These are phyloP conservation scores for Drepana falcataria DNA, from an alignment of 2,888 invertebrate genomes.

Conservation along the genomic window DNA sequence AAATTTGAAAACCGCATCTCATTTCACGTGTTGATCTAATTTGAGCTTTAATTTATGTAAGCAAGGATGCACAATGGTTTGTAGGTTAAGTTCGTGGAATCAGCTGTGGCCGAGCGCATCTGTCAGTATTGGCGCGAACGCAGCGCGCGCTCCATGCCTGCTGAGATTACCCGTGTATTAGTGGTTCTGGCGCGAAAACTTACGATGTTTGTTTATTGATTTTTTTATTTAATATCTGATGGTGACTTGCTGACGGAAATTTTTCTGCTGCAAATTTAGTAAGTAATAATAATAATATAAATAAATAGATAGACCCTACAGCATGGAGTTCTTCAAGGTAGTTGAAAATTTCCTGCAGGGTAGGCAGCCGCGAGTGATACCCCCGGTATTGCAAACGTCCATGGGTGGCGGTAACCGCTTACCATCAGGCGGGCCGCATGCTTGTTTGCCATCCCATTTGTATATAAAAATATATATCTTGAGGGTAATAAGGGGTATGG, in stretches of 20 bases:
- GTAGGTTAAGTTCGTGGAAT: conserved; percentile 26
- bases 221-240: background rate
- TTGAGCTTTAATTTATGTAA: background rate
- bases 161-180: conserved; percentile 33
- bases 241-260: background rate
- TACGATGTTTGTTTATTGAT: background rate
- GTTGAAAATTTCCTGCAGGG: no score
- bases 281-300: background rate
- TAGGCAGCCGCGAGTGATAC: no score
- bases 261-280: background rate
- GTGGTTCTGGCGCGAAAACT: conserved; percentile 1
- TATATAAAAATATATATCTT: no score
- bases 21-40: conserved; percentile 1
- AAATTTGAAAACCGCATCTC: no score
- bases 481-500: no score
- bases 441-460: no score
- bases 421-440: no score
- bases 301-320: no score
- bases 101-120: conserved; percentile 53
- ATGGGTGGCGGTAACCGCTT: no score
- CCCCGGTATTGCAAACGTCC: no score
- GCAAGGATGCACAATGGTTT: conserved; percentile 22
- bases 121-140: conserved; percentile 61
- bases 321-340: no score
- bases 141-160: conserved; percentile 29